These are phyloP conservation scores for Amaurobius ferox DNA, from an alignment of 2,888 invertebrate species.

Conservation along the genomic window DNA sequence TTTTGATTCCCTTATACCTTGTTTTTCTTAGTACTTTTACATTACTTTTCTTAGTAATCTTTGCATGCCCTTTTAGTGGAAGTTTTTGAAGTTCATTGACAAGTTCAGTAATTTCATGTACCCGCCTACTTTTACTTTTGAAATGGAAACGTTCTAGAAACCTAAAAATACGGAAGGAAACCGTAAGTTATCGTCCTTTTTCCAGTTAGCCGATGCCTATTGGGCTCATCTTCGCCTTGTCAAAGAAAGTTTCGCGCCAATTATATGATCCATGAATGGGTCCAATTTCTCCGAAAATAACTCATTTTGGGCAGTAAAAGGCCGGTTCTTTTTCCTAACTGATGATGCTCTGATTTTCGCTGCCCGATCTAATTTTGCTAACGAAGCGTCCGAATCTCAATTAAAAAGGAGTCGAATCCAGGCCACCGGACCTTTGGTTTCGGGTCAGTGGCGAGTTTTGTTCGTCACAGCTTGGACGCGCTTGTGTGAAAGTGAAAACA, in stretches of 20 bases:
- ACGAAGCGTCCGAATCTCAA: neutral
- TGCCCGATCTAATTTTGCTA: neutral
- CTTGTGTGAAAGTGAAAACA: neutral
- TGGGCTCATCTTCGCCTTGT: neutral
- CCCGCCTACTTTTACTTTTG: too few relatives aligned
- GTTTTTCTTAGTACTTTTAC: too few relatives aligned
- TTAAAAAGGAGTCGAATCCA: neutral
- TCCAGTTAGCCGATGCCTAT: neutral
- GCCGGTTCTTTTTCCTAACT: neutral
- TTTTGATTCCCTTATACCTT: too few relatives aligned
- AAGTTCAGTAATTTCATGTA: too few relatives aligned
- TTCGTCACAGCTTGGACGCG: neutral
- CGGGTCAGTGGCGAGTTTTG: conserved; percentile 7
- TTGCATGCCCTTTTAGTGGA: too few relatives aligned
- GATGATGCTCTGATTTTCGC: conserved; percentile 1
- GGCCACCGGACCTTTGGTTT: conserved; percentile 8
- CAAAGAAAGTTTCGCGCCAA: neutral
- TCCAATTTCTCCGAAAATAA: conserved; percentile 3
- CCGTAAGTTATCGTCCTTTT: neutral
- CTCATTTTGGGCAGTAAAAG: neutral
- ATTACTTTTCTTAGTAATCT: too few relatives aligned
- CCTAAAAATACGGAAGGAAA: too few relatives aligned
- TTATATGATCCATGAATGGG: neutral
- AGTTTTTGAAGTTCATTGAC: too few relatives aligned
- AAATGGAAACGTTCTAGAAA: too few relatives aligned